Evolutionary conservation across 2,113 vertebrate species (phyloP), one percentile per base, ranked within the genome.

Genomic region (Prietella phreatophila): DNA sequence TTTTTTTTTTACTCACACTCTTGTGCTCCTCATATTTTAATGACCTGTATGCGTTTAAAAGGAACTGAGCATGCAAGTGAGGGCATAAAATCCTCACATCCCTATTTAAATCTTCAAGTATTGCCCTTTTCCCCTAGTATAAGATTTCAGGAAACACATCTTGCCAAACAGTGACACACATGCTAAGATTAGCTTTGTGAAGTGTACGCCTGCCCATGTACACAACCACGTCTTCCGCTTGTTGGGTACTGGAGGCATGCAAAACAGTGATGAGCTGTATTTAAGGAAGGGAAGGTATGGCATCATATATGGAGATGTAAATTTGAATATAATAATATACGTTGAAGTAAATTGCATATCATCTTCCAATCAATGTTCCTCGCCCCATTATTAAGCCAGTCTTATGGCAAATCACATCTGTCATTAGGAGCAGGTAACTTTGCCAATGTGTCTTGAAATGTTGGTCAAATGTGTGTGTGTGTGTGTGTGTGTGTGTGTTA

Each of bases 121-220:
- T 86, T 25, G 25, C 25, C 30, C 55, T 82, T 81, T 53, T 73
- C 87, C 82, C 19, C 63, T 11, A 76, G 83, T 73, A 53, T 87
- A 87, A 22, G 76, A 81, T 87, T 88, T 73, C 87, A 85, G 83
- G 87, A 89, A 85, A 56, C n/a, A 10, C 61, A 42, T 58, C 60
- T 39, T 84, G 87, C 87, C 87, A 86, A 86, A 88, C 27, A 75
- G 84, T 90, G 84, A 60, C 63, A 84, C 60, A 84, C 67, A 86
- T 13, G 30, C 89, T 86, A 84, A 90, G 84, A 88, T 88, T 88
- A 90, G 89, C 73, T 79, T 17, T 15, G 22, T 67, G 65, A 53
- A 42, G 69, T 11, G 60, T 69, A 76, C 60, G 71, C 67, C 67
- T 82, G 50, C 42, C 69, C 55, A 39, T 81, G 71, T 83, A 55